phyloP scores from a whole-genome alignment of 2,113 vertebrate genomes.

The Semnornis frantzii region DNA sequence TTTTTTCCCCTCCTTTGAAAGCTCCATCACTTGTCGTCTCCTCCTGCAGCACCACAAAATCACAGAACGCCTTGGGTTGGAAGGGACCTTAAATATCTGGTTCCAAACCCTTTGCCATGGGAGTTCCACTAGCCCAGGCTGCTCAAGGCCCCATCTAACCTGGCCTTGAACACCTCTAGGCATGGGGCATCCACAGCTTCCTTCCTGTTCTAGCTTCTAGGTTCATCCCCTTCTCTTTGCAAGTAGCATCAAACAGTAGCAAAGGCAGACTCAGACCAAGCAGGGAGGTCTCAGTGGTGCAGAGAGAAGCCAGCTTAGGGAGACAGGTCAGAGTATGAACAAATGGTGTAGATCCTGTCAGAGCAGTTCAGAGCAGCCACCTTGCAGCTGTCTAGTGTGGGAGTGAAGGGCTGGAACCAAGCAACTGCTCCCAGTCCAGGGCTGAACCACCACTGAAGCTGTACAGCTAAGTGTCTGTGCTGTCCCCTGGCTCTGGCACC shows the following conservation, averaged over 20 bases:
- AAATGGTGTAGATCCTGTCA: background rate
- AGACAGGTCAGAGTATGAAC: fast-evolving
- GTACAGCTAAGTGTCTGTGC: fast-evolving
- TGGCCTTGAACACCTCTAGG: too few relatives aligned
- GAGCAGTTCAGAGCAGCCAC: fast-evolving
- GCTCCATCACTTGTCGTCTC: background rate
- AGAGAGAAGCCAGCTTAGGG: background rate
- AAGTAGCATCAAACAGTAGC: background rate
- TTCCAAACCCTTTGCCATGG: too few relatives aligned
- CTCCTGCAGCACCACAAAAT: background rate
- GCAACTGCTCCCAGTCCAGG: background rate
- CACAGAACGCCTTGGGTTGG: too few relatives aligned
- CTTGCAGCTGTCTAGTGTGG: background rate
- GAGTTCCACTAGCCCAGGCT: too few relatives aligned
- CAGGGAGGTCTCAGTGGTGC: background rate
- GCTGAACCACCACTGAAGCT: background rate
- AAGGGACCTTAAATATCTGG: too few relatives aligned
- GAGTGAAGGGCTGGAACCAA: background rate
- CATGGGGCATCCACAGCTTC: too few relatives aligned
- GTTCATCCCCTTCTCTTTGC: background rate
- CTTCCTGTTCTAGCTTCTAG: too few relatives aligned
- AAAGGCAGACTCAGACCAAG: background rate
- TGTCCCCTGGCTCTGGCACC: background rate
- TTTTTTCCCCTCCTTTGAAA: background rate
- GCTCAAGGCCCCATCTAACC: too few relatives aligned